Evolutionary conservation across 2,797 vertebrate genomes (phyloP).

Genomic region (Champsocephalus gunnari): DNA sequence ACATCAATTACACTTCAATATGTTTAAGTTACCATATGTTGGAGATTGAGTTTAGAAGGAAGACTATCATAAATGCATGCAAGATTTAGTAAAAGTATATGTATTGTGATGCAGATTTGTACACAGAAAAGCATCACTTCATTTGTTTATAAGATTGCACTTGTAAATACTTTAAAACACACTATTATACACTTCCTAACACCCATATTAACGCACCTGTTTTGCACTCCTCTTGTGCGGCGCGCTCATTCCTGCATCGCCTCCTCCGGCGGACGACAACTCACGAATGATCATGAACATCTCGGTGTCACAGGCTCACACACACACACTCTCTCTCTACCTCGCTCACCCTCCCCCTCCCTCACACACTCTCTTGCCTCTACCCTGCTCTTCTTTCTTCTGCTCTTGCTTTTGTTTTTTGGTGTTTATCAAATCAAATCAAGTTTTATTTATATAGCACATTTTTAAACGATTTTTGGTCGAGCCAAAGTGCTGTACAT

Average conservation of each 20-base stretch:
- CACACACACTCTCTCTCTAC: constrained; percentile 31
- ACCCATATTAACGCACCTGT: constrained; percentile 75
- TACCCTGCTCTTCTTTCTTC: constrained; percentile 49
- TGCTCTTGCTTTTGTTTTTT: constrained; percentile 8
- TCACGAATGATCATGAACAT: constrained; percentile 90
- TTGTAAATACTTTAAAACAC: background rate
- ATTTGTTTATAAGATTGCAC: background rate
- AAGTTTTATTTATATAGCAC: too few relatives aligned
- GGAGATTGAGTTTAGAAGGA: background rate
- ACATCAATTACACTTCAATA: background rate
- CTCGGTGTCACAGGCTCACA: constrained; percentile 59
- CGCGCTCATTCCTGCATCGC: constrained; percentile 60
- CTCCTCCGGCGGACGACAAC: constrained; percentile 68
- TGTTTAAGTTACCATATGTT: background rate
- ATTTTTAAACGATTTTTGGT: too few relatives aligned
- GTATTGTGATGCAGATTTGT: background rate
- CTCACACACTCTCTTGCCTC: constrained; percentile 49
- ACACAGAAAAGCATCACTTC: constrained; percentile 6
- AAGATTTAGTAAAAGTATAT: background rate
- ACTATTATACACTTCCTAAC: background rate
- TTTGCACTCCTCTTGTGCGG: constrained; percentile 78
- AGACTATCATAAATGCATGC: background rate
- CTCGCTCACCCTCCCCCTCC: constrained; percentile 56
- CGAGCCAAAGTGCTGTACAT: too few relatives aligned
- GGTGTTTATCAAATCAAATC: background rate